Base-by-base conservation (phyloP, 2,888 invertebrate species). In the Scaptomyza parva region DNA sequence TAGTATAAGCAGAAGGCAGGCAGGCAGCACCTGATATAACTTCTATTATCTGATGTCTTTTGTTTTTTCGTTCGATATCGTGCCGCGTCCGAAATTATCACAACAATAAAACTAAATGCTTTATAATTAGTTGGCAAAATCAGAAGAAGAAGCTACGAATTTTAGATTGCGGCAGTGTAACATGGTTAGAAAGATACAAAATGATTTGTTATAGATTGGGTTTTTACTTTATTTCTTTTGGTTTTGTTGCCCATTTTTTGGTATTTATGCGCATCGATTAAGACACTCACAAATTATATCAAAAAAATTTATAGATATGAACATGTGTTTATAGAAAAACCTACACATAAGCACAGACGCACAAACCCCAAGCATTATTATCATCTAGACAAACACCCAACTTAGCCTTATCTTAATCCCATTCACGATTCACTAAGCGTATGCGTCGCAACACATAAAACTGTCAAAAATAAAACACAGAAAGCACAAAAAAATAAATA, bases 61-160 rank as follows among this genome's bases (percentile, higher is more conserved):
- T 5, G n/a, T 2, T 18, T 45, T 22, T 1, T 26, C 5, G 9
- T 17, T 14, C 48, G 44, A 65, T 65, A 62, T 57, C 39, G 51
- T 18, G 28, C 18, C 52, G 57, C 26, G 17, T 17, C 47, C 24
- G 48, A 76, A 74, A 89, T 85, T 88, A 90, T 86, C 88, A 85
- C 81, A 82, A 81, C 82, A 90, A 90, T 88, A 89, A 89, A 89
- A 71, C 84, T 84, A 88, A 88, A 89, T 87, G 89, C 73, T 88
- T 89, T 84, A 89, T 89, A 90, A 90, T 89, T 89, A 85, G 78
- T 86, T 35, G 37, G 71, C 72, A 73, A 74, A 72, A 76, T 51
- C 65, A 51, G n/a, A n/a, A 73, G 67, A 30, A 67, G 54, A 55
- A 65, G 43, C 48, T 9, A 60, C 50, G 40, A 33, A 48, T 48